Evolutionary conservation across 1,140 invertebrate genomes (phyloP).

Genomic region (Leptopilina clavipes): DNA sequence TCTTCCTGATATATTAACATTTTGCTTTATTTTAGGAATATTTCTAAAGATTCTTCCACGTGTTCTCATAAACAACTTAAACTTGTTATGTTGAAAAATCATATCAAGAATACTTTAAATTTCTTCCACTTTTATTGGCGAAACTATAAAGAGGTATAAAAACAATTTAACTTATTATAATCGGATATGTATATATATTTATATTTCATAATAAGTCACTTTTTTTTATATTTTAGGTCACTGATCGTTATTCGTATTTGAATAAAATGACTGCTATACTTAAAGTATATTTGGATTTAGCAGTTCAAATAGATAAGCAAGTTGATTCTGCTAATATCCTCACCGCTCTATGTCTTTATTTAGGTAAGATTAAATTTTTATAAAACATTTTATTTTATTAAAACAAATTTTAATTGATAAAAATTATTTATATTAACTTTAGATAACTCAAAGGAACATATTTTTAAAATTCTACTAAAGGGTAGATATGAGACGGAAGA

Average conservation of each 20-base stretch:
- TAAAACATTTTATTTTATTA: constrained; percentile 37
- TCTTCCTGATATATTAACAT: constrained; percentile 10
- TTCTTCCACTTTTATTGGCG: constrained; percentile 68
- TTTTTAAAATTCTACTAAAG: constrained; percentile 65
- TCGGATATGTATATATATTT: background rate
- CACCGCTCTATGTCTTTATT: constrained; percentile 64
- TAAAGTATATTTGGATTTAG: constrained; percentile 64
- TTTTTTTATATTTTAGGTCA: constrained; percentile 54
- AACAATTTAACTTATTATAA: too few relatives aligned
- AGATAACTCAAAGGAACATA: constrained; percentile 68
- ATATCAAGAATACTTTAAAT: constrained; percentile 61
- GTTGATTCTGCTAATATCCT: constrained; percentile 58
- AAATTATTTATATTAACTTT: constrained; percentile 36
- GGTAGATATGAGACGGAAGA: constrained; percentile 56
- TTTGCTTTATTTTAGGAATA: constrained; percentile 59
- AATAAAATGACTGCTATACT: constrained; percentile 67
- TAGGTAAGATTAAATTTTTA: constrained; percentile 54
- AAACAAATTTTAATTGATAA: constrained; percentile 20
- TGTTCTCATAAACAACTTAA: constrained; percentile 44
- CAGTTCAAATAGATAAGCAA: constrained; percentile 55
- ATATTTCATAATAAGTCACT: constrained; percentile 7
- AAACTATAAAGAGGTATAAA: constrained; percentile 62
- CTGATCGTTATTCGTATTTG: constrained; percentile 62
- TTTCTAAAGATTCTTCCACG: constrained; percentile 50
- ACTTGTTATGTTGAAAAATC: constrained; percentile 55